Conservation (phyloP, 1,140 invertebrate species). For the Dryas iulia region DNA sequence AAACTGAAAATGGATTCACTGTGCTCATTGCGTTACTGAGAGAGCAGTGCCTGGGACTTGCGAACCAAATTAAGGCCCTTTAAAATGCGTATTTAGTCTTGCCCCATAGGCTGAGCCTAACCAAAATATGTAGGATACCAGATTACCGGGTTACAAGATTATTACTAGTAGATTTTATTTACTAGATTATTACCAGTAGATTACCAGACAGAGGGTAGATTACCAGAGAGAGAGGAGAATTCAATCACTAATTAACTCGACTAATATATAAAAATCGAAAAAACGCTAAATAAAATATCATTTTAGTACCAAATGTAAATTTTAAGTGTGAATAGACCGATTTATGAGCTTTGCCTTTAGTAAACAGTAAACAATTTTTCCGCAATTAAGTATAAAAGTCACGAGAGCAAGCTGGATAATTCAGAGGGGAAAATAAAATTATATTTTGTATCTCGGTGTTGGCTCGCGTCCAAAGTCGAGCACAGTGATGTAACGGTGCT, state of each 20-base stretch:
- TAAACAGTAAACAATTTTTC: constrained; percentile 12
- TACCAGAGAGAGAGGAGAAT: too few relatives aligned
- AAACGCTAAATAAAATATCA: not conserved
- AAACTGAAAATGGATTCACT: too few relatives aligned
- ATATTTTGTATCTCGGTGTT: constrained; percentile 15
- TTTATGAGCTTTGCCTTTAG: not conserved
- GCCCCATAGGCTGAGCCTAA: too few relatives aligned
- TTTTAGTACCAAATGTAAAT: not conserved
- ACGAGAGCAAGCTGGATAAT: constrained; percentile 26
- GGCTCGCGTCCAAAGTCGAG: constrained; percentile 18
- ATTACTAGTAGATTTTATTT: too few relatives aligned
- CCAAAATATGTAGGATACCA: too few relatives aligned
- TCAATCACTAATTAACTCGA: not conserved
- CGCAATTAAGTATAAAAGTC: constrained; percentile 27
- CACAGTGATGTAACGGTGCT: constrained; percentile 11
- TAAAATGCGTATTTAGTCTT: too few relatives aligned
- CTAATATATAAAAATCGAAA: not conserved
- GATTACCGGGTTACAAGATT: too few relatives aligned
- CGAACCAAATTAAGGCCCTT: too few relatives aligned
- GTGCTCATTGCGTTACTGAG: too few relatives aligned
- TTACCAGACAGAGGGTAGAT: too few relatives aligned
- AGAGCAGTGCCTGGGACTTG: too few relatives aligned
- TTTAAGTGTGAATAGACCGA: not conserved
- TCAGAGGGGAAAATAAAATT: constrained; percentile 26
- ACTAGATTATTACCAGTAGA: too few relatives aligned